Conservation (phyloP, 2,113 vertebrate genomes). For the Prinia subflava region DNA sequence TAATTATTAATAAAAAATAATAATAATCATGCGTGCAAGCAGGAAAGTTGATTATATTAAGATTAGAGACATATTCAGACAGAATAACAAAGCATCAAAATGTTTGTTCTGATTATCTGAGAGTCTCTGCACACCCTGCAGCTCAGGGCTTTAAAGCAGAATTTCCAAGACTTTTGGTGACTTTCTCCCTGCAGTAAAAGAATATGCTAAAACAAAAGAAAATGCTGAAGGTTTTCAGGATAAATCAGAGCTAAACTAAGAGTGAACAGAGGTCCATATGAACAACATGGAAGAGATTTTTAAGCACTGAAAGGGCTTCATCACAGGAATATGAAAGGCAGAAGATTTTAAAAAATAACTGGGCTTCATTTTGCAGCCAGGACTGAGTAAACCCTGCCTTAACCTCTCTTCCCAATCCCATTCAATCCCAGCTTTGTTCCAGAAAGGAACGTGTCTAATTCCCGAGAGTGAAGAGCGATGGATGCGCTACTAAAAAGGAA, state of each 20-base stretch:
- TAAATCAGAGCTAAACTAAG: background rate
- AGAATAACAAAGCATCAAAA: background rate
- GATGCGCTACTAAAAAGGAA: background rate
- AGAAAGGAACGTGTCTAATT: background rate
- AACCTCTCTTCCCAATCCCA: background rate
- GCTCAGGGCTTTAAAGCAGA: background rate
- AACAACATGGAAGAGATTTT: accelerated
- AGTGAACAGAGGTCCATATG: background rate
- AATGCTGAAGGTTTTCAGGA: background rate
- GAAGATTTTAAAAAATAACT: background rate
- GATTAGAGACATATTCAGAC: background rate
- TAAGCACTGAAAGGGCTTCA: background rate
- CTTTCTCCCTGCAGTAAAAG: background rate
- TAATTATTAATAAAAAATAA: background rate
- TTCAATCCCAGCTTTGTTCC: background rate
- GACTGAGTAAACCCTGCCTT: background rate
- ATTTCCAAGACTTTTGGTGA: background rate
- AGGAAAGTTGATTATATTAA: background rate
- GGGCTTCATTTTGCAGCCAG: background rate
- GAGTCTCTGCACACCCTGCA: background rate
- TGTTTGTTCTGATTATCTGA: background rate
- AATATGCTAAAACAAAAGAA: background rate
- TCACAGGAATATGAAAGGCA: background rate
- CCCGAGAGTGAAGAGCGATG: background rate
- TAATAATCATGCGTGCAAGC: background rate